Evolutionary conservation across 2,888 invertebrate species (phyloP), one percentile per base, ranked within the genome.

Genomic region (Acleris laterana): DNA sequence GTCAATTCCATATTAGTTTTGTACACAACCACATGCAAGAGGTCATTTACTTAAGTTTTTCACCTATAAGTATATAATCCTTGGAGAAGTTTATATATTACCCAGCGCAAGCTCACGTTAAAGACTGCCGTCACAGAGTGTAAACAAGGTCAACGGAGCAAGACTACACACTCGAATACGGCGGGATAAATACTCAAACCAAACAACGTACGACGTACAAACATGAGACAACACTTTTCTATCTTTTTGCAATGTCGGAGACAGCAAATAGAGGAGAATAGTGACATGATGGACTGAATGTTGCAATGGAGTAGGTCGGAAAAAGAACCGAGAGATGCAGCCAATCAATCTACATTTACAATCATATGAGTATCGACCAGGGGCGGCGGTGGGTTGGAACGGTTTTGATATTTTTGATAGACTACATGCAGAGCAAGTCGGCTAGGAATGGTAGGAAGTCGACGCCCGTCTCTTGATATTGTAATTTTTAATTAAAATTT

Each of bases 321-420:
- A 90, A 89, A 91, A 89, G 85, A 88, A 89, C 85, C 76, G 81
- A 79, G 80, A 83, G 79, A 79, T 80, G 83, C 83, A 89, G 80
- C 87, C 90, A 91, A 91, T 91, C 91, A 92, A 90, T 90, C 88
- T 87, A 84, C 90, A 89, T 91, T 91, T 91, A 89, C 89, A 90
- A 90, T 91, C 89, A 89, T 88, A 88, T 87, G 87, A 89, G 87
- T 86, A 89, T 90, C 86, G 89, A 90, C 81, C 83, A 73, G 63
- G 69, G 46, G 65, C 68, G 60, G 74, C 58, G 69, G 44, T 28
- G 46, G 72, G 55, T 52, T 28, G 44, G 38, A 0, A 42, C 7
- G 20, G 58, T 68, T 38, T 86, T 87, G 85, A 75, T 85, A 78
- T 67, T 80, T 52, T 25, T 20, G 20, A 22, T 19, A 49, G 11